Evolutionary conservation across 2,888 invertebrate genomes (phyloP), one percentile per base, ranked within the genome.

Genomic region (Heliconius hortense): DNA sequence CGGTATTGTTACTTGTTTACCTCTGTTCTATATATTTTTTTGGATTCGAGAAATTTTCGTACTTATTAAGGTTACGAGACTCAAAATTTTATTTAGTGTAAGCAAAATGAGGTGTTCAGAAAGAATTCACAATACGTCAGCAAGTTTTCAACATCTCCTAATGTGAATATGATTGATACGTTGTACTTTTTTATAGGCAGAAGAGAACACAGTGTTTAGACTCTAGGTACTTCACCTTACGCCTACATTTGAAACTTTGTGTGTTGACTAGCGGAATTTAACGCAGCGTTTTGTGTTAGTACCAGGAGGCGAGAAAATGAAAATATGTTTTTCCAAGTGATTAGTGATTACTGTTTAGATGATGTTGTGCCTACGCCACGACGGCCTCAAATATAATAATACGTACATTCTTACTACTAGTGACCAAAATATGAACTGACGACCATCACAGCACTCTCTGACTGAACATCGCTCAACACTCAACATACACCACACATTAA

Each of bases 401-500:
- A 56, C 18, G 48, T 21, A 18, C 18, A 21, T 48, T 48, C 18
- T 59, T 26, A 26, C 26, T 11, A 26, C 24, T 26, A 26, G 4
- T 26, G 15, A 39, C 66, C 4, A 24, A 56, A 21, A 31, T 31
- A 24, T 35, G 35, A 69, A 69, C 69, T 15, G 31, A 1, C 11
- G 35, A n/a, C n/a, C 69, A 35, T n/a, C 0, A 7, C 24, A n/a
- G 18, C 39, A n/a, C 7, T n/a, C 0, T 39, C 35, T 31, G 15
- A 31, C 13, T 1, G 13, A 28, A 13, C 21, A 35, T 15, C 53
- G 35, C 31, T 35, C n/a, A 31, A n/a, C 31, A 74, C 72, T 66
- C 43, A 62, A 62, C 76, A 26, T 24, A 15, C 31, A 35, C 77
- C 39, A 11, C 66, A 66, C 82, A 82, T 81, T 81, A 83, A 82